Evolutionary conservation across 2,888 invertebrate species (phyloP), one percentile per base, ranked within the genome.

Genomic region (Onthophagus sagittarius): DNA sequence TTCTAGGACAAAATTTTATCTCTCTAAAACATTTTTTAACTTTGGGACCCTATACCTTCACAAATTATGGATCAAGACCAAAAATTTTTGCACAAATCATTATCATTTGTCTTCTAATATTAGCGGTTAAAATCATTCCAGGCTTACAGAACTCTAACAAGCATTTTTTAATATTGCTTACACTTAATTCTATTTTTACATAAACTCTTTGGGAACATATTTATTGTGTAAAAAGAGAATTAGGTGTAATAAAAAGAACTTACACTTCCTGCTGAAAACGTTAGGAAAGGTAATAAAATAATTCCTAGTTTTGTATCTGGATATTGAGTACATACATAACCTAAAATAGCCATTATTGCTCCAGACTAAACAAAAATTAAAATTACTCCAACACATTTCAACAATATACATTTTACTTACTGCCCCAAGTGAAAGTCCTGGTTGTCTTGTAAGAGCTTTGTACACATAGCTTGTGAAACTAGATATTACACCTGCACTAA

Each of bases 241-340:
- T 74, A 67, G 23, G 65, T 73, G 73, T n/a, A 23, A 23, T 23
- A 23, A 23, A 23, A 23, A 3, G 23, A 23, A 86, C 90, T 91
- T 87, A 95, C 96, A 73, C 89, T 86, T 77, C 92, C 91, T 23
- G 98, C 98, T 39, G 95, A 93, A 84, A 99, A 98, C 33, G 93
- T 93, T 77, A 95, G 89, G 87, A 93, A 91, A 3, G 98, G 98
- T 78, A 99, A 83, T 84, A 99, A 94, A 74, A 98, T 91, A 75
- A 99, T 93, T 80, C 92, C 92, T 73, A 99, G 87, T 83, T 90
- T 89, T n/a, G 94, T 93, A 77, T 98, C 93, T 4, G 99, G 99
- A 85, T 93, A 94, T 81, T 93, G 91, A 71, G 93, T 89, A 84
- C 98, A 98, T 0, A 95, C 92, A 82, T 93, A 95, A 23, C 94